Conservation (phyloP, 2,888 invertebrate species). For the Pristionchus maxplancki region DNA sequence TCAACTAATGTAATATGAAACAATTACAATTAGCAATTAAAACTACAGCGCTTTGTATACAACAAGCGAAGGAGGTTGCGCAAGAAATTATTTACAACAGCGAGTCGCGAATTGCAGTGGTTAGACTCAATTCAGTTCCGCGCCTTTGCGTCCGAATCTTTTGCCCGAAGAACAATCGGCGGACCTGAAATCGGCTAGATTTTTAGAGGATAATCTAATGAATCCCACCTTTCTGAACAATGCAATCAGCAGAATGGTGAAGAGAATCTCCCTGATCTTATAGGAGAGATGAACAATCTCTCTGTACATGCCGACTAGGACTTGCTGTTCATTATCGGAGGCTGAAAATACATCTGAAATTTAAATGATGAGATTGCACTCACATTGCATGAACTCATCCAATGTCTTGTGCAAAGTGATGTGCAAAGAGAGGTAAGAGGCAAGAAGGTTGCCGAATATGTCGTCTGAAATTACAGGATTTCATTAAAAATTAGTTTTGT, state of each 20-base stretch:
- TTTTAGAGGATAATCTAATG: neutral
- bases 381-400: neutral
- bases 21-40: no score
- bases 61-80: no score
- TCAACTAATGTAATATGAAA: no score
- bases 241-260: neutral
- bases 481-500: neutral
- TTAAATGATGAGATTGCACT: neutral
- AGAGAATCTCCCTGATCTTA: neutral
- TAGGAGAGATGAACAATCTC: neutral
- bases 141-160: neutral
- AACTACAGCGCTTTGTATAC: no score
- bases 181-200: neutral
- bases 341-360: neutral
- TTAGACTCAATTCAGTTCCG: neutral
- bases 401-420: neutral
- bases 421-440: neutral
- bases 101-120: no score
- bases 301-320: neutral
- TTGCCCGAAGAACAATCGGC: neutral
- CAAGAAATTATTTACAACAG: no score
- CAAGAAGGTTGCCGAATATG: neutral
- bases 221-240: neutral
- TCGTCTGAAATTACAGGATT: neutral
- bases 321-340: neutral